Evolutionary conservation across 2,113 vertebrate genomes (phyloP).

Genomic region (Delphinapterus leucas): DNA sequence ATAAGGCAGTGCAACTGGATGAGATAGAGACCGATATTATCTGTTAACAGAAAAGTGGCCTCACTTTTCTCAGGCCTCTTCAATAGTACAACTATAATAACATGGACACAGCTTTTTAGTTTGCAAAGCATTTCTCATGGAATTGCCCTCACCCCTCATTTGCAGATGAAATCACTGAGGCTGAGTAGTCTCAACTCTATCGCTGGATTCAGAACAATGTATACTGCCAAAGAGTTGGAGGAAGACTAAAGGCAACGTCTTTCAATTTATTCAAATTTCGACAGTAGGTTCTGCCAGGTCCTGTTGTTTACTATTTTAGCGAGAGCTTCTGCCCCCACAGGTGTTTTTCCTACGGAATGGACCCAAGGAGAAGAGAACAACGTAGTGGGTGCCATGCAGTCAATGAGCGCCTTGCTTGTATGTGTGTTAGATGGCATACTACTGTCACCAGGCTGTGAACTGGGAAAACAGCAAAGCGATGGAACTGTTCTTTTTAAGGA

Average conservation of each 20-base stretch:
- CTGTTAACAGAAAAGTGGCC: not conserved
- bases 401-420: fast-evolving
- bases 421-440: not conserved
- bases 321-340: too few species aligned
- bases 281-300: not conserved
- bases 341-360: not conserved
- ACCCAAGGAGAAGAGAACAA: not conserved
- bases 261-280: not conserved
- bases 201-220: not conserved
- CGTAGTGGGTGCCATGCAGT: fast-evolving
- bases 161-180: not conserved
- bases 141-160: fast-evolving
- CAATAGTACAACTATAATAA: not conserved
- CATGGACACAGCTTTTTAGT: not conserved
- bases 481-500: not conserved
- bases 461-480: not conserved
- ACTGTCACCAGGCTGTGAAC: not conserved
- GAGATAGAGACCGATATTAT: not conserved
- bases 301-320: not conserved
- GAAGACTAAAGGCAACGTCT: not conserved
- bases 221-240: not conserved
- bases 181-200: not conserved
- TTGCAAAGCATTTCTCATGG: not conserved
- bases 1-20: not conserved
- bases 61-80: not conserved